Evolutionary conservation across 2,113 vertebrate genomes (phyloP), one percentile per base, ranked within the genome.

Genomic region (Brachypteracias leptosomus): DNA sequence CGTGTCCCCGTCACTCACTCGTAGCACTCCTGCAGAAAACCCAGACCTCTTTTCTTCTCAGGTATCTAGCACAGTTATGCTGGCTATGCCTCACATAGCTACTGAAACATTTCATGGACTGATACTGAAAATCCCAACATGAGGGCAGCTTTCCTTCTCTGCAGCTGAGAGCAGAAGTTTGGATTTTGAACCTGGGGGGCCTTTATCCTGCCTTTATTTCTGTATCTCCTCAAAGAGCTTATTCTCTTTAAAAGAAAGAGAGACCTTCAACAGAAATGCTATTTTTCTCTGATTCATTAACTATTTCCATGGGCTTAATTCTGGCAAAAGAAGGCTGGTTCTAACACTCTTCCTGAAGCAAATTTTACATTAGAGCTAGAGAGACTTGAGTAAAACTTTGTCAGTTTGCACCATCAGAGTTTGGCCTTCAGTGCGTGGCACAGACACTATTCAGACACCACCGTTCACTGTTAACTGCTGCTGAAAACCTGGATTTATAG

Each of bases 1-100:
- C 38, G 31, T 51, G 71, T 9, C 82, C 58, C 76, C 95, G 91
- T 86, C 96, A 95, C 86, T 96, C 92, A 90, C 59, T 73, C 13
- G 36, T 2, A 85, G 57, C 71, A 44, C 54, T 87, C 71, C 49
- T 71, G 80, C 61, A 71, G 93, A 78, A 95, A 93, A 71, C 79
- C 87, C 3, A 26, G 68, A 55, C 46, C 46, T 54, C 28, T 18
- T 85, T 65, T 47, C 17, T n/a, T 42, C 77, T 55, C 94, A 97
- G 89, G 85, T 94, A 63, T 44, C 84, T 47, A 29, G 42, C 21
- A 71, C 31, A 63, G 58, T 29, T 14, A 24, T 11, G 21, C 54
- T 35, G 78, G 28, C 66, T 55, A 3, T 20, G 22, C 17, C 83
- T 88, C 72, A 38, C 29, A 14, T 2, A 74, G 62, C 52, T 61